phyloP scores from a whole-genome alignment of 2,888 invertebrate genomes.

The Notodonta ziczac region DNA sequence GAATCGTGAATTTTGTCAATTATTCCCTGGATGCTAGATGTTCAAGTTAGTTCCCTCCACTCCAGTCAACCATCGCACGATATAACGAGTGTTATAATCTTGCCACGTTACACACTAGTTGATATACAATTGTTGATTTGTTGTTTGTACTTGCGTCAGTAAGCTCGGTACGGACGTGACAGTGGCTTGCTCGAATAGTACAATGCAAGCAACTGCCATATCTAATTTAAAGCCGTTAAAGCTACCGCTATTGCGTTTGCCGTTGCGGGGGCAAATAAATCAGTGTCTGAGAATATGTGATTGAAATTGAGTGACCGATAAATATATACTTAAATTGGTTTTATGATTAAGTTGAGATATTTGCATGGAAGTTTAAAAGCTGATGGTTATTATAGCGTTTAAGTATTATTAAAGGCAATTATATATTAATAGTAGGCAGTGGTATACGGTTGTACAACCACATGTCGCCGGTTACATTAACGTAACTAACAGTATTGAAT shows the following conservation, averaged over 20 bases:
- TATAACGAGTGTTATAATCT: conserved; percentile 38
- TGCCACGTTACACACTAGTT: conserved; percentile 59
- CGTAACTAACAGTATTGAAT: too few relatives aligned
- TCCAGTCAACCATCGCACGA: neutral
- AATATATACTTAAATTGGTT: too few relatives aligned
- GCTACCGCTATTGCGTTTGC: neutral
- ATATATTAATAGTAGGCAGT: too few relatives aligned
- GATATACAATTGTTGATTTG: conserved; percentile 65
- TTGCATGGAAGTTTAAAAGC: too few relatives aligned
- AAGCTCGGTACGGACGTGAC: neutral
- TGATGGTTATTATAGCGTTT: too few relatives aligned
- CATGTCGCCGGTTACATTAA: too few relatives aligned
- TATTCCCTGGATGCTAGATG: too few relatives aligned
- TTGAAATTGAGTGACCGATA: neutral
- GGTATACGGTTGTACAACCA: too few relatives aligned
- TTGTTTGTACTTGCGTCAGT: conserved; percentile 40
- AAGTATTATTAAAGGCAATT: too few relatives aligned
- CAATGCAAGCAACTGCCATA: neutral
- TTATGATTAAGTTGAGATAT: too few relatives aligned
- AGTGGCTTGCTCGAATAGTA: neutral
- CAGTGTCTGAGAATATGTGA: neutral
- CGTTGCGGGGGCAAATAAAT: neutral
- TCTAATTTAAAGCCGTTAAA: neutral
- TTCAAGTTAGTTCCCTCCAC: too few relatives aligned
- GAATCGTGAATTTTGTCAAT: neutral